Percentiles rank a stretch among this genome's conserved stretches.
Conservation (phyloP, 1,140 invertebrate species). For the Dinoponera quadriceps region DNA sequence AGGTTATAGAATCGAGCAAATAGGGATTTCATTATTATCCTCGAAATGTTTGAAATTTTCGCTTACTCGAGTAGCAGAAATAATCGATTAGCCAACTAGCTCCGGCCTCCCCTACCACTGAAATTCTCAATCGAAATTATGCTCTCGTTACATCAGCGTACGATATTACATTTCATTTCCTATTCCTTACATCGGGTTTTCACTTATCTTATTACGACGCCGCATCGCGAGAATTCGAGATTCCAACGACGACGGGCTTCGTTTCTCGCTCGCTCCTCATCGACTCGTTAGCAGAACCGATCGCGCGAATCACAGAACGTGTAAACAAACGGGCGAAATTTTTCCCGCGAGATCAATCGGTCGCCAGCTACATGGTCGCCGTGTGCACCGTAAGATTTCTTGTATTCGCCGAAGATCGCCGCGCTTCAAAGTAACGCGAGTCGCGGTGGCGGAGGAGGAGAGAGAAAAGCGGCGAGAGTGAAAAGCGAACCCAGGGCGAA, state of each 20-base stretch:
- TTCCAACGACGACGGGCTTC: not conserved
- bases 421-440: constrained; percentile 49
- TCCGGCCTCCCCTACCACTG: too few species aligned
- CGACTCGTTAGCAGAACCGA: constrained; percentile 11
- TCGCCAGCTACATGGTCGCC: too few species aligned
- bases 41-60: too few species aligned
- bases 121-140: too few species aligned
- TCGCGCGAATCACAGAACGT: constrained; percentile 9
- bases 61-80: too few species aligned
- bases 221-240: not conserved
- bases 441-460: not conserved
- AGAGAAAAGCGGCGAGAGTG: constrained; percentile 25
- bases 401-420: constrained; percentile 44
- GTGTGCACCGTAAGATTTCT: constrained; percentile 56
- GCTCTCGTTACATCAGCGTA: too few species aligned
- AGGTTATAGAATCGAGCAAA: too few species aligned
- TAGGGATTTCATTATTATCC: not conserved
- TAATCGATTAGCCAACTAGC: too few species aligned
- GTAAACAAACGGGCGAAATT: constrained; percentile 66
- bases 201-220: constrained; percentile 12
- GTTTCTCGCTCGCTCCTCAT: not conserved
- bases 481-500: constrained; percentile 60
- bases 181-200: not conserved
- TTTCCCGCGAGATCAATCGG: constrained; percentile 65
- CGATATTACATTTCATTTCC: not conserved